A percentile compares a stretch with the other conserved stretches of the same genome.
Conservation (phyloP, 2,888 invertebrate genomes). For the Alcis repandata region DNA sequence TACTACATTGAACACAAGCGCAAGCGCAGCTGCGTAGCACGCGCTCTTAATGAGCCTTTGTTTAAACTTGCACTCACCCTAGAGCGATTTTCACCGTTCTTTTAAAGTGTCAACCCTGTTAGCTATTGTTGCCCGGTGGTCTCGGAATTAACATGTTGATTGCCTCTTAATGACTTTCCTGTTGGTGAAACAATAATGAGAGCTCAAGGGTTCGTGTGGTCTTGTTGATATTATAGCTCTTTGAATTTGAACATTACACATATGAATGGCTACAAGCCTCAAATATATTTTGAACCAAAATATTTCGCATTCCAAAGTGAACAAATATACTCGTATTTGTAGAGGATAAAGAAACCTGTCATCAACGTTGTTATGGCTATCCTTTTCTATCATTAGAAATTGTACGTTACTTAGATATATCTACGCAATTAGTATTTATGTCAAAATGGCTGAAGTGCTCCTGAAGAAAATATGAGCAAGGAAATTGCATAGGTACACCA, state of each 20-base stretch:
- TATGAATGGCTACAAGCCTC: background rate
- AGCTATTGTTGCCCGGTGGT: slow-evolving; percentile 65
- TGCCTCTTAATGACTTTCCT: slow-evolving; percentile 74
- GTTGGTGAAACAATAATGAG: slow-evolving; percentile 47
- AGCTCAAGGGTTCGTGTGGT: slow-evolving; percentile 32
- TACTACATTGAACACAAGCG: slow-evolving; percentile 30
- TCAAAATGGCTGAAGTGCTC: too few relatives aligned
- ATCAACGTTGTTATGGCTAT: too few relatives aligned
- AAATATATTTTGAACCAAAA: background rate
- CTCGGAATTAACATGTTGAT: slow-evolving; percentile 72
- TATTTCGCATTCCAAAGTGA: background rate
- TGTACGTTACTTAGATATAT: too few relatives aligned
- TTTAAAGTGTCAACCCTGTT: slow-evolving; percentile 48
- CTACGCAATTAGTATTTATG: too few relatives aligned
- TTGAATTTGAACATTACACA: slow-evolving; percentile 4
- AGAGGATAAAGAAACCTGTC: too few relatives aligned
- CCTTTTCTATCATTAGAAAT: too few relatives aligned
- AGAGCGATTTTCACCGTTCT: slow-evolving; percentile 19
- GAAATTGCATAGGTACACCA: too few relatives aligned
- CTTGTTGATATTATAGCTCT: slow-evolving; percentile 35
- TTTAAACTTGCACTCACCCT: slow-evolving; percentile 40
- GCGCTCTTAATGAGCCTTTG: slow-evolving; percentile 78
- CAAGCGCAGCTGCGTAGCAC: slow-evolving; percentile 76
- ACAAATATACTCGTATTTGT: too few relatives aligned
- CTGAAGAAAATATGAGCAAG: too few relatives aligned